phyloP scores from a whole-genome alignment of 2,113 vertebrate genomes.

The Ardeotis arabs region DNA sequence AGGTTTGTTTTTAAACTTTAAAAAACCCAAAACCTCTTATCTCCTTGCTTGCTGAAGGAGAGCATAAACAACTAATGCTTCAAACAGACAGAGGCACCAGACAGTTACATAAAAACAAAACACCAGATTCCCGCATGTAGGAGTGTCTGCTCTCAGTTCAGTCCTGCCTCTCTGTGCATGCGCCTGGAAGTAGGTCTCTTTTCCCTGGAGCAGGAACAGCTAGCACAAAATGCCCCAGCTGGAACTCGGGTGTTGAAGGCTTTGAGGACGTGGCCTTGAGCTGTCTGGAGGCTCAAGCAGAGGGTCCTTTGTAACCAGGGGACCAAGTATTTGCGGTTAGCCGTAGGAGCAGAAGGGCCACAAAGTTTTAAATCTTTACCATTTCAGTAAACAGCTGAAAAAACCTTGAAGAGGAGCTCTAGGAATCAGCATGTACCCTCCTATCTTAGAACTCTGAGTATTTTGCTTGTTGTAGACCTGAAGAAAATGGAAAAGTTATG shows the following conservation, averaged over 20 bases:
- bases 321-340: background rate
- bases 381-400: background rate
- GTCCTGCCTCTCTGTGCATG: background rate
- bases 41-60: background rate
- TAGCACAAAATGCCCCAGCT: background rate
- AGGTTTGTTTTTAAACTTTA: background rate
- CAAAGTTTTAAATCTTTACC: background rate
- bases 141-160: background rate
- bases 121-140: background rate
- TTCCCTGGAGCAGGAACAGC: background rate
- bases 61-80: background rate
- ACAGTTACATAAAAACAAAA: slow-evolving; percentile 52
- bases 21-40: background rate
- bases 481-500: background rate
- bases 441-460: background rate
- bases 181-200: background rate
- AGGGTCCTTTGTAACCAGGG: background rate
- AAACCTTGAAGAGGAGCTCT: background rate
- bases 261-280: background rate
- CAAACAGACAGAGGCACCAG: slow-evolving; percentile 37
- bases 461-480: background rate
- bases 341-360: background rate
- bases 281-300: background rate
- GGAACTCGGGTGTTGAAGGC: background rate
- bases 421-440: background rate